These are phyloP conservation scores for Machimus atricapillus DNA, from an alignment of 2,888 invertebrate species.

Conservation along the genomic window DNA sequence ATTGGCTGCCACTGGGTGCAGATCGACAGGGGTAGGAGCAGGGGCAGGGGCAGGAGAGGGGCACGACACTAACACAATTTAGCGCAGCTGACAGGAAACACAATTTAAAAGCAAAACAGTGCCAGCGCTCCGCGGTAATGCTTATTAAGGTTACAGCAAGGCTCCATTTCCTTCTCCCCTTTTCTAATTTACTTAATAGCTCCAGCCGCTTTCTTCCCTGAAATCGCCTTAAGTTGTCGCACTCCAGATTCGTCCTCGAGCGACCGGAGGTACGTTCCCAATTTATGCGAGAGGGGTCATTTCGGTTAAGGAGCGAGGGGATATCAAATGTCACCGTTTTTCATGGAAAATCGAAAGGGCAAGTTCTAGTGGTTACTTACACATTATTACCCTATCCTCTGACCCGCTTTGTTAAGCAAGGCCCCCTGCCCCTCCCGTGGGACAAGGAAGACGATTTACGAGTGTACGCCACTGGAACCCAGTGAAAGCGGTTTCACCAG, in stretches of 20 bases:
- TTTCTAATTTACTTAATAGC: conserved; percentile 40
- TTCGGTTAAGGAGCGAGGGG: not conserved
- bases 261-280: not conserved
- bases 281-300: not conserved
- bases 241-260: not conserved
- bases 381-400: conserved; percentile 30
- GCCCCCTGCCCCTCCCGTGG: not conserved
- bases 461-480: conserved; percentile 33
- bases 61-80: conserved; percentile 30
- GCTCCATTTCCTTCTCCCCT: conserved; percentile 37
- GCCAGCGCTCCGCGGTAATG: conserved; percentile 8
- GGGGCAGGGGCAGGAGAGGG: not conserved
- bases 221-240: conserved; percentile 22
- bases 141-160: conserved; percentile 29
- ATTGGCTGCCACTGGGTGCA: conserved; percentile 18
- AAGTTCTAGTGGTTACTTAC: conserved; percentile 38
- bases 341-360: conserved; percentile 31
- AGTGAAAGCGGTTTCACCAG: not conserved
- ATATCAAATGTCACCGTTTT: conserved; percentile 31
- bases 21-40: not conserved
- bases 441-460: not conserved
- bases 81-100: conserved; percentile 24
- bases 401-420: not conserved
- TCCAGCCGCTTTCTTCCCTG: not conserved
- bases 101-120: conserved; percentile 36